These are phyloP conservation scores for Saguinus imperator DNA, from an alignment of 2,113 vertebrate genomes.

Conservation along the genomic window DNA sequence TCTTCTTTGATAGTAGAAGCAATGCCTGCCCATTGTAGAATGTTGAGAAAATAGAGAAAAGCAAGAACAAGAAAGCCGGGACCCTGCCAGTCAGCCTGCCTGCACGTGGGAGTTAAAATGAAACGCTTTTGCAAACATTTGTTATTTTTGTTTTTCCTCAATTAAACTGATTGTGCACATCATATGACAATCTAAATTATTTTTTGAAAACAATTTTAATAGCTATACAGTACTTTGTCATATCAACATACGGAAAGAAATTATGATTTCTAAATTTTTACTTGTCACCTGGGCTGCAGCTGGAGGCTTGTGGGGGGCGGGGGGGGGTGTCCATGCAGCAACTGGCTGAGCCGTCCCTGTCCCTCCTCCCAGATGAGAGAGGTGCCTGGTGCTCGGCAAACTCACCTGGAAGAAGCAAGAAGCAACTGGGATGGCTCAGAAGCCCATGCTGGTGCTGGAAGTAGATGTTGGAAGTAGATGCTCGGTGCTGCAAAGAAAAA, in stretches of 20 bases:
- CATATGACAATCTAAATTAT: not conserved
- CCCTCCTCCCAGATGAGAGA: fast-evolving
- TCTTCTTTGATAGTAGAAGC: not conserved
- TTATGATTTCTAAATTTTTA: not conserved
- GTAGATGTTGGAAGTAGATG: too few relatives aligned
- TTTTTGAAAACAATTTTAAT: not conserved
- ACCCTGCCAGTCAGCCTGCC: too few relatives aligned
- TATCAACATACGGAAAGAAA: too few relatives aligned
- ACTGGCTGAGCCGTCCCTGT: not conserved
- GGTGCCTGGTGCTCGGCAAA: not conserved
- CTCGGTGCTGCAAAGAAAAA: too few relatives aligned
- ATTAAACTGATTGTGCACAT: not conserved
- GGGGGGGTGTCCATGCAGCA: fast-evolving
- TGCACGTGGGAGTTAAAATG: fast-evolving
- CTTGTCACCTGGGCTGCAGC: not conserved
- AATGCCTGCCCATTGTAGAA: fast-evolving
- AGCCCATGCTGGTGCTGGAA: too few relatives aligned
- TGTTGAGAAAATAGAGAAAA: not conserved
- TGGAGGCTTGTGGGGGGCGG: not conserved
- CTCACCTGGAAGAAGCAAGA: not conserved
- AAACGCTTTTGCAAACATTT: not conserved
- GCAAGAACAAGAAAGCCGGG: fast-evolving
- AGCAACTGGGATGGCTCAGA: not conserved
- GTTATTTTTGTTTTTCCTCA: not conserved
- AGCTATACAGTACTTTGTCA: not conserved